Evolutionary conservation across 1,140 invertebrate species (phyloP), one percentile per base, ranked within the genome.

Genomic region (Notospermus geniculatus): DNA sequence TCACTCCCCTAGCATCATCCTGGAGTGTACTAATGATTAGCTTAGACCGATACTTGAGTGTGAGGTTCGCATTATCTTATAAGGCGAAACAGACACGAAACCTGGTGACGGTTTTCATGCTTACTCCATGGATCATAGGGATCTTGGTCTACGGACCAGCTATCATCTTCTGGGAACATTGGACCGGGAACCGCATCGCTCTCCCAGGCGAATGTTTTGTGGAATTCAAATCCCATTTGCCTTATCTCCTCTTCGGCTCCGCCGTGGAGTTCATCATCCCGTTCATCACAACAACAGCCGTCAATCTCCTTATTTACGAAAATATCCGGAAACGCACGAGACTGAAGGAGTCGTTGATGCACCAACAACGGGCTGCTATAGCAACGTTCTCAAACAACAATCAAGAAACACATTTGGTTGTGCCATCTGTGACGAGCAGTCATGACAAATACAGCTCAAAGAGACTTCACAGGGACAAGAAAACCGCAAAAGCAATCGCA

Each of bases 21-120:
- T 65, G 64, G 45, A 65, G 59, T 27, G 64, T 67, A 23, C 62
- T 62, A 29, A 45, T 67, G 23, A 67, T 67, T 43, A 65, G 63
- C 55, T 30, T 65, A 11, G 66, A 67, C 52, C 43, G 66, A 4
- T 67, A 62, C 25, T n/a, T 19, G n/a, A 50, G 46, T 27, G 46
- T 50, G 25, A 4, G 19, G 4, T 27, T 23, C n/a, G 46, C 46
- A 5, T 23, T 50, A 19, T 5, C 46, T 50, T 50, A 50, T n/a
- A 50, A 50, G 25, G 19, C 57, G 19, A 54, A 54, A 30, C 57
- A 57, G 39, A 29, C 25, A 43, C 22, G 17, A 15, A 19, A 53
- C 1, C 23, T 54, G 30, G 62, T 54, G 7, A 41, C 64, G 13
- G 23, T 60, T 19, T 57, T 60, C 54, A 67, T 67, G 63, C 22